phyloP scores from a whole-genome alignment of 2,113 vertebrate genomes.

The Aepyceros melampus region DNA sequence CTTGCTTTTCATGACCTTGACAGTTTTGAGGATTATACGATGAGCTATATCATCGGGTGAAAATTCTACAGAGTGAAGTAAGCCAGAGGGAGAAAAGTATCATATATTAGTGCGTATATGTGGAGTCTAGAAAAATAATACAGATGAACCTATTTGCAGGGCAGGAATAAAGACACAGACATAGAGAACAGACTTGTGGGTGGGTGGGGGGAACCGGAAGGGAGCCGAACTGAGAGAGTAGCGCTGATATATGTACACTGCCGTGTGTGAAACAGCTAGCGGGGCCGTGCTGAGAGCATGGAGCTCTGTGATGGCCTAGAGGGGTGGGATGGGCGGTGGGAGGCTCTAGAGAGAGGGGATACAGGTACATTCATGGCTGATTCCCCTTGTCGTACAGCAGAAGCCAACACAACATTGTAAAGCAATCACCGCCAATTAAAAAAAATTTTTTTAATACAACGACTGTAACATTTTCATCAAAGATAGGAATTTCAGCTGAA shows the following conservation, averaged over 20 bases:
- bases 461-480: neutral
- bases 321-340: fast-evolving
- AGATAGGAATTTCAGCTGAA: neutral
- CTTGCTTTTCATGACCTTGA: neutral
- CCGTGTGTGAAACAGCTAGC: fast-evolving
- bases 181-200: neutral
- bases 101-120: neutral
- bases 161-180: neutral
- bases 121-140: neutral
- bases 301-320: neutral
- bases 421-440: neutral
- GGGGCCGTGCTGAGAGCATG: fast-evolving
- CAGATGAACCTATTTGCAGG: neutral
- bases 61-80: neutral
- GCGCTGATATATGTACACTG: neutral
- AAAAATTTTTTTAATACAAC: neutral
- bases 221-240: neutral
- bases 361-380: neutral
- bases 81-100: neutral
- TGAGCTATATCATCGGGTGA: neutral
- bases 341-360: neutral
- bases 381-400: neutral
- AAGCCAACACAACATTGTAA: no score
- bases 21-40: neutral
- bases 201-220: fast-evolving